Percentiles rank a stretch among this genome's conserved stretches.
These are phyloP conservation scores for Blomia tropicalis DNA, from an alignment of 2,888 invertebrate genomes.

Conservation along the genomic window DNA sequence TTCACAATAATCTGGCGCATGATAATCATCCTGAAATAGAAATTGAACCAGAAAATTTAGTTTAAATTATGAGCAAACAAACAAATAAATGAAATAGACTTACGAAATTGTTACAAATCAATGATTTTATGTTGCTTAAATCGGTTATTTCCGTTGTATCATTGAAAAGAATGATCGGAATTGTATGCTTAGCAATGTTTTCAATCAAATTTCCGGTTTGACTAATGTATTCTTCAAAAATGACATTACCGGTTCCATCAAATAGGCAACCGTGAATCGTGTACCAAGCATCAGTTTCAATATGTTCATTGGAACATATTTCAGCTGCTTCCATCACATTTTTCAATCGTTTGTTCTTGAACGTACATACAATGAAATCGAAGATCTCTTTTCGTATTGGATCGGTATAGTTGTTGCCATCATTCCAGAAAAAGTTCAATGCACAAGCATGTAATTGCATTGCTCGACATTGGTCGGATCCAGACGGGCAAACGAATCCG, in stretches of 20 bases:
- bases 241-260: not conserved
- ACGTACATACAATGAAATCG: slow-evolving; percentile 14
- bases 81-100: not conserved
- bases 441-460: slow-evolving; percentile 18
- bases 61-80: not conserved
- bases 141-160: not conserved
- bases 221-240: not conserved
- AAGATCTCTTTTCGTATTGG: slow-evolving; percentile 17
- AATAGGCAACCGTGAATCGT: slow-evolving; percentile 1
- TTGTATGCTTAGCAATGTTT: not conserved
- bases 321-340: not conserved
- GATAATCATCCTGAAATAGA: slow-evolving; percentile 13
- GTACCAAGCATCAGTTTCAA: slow-evolving; percentile 17
- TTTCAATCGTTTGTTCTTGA: slow-evolving; percentile 14
- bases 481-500: slow-evolving; percentile 4
- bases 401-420: slow-evolving; percentile 16
- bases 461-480: slow-evolving; percentile 4
- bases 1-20: slow-evolving; percentile 16
- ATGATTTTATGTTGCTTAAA: not conserved
- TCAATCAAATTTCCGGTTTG: not conserved
- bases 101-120: not conserved
- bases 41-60: too few species aligned
- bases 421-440: slow-evolving; percentile 19
- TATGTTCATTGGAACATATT: slow-evolving; percentile 5
- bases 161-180: not conserved